Evolutionary conservation across 2,113 vertebrate genomes (phyloP), one percentile per base, ranked within the genome.

Genomic region (Columba janthina): DNA sequence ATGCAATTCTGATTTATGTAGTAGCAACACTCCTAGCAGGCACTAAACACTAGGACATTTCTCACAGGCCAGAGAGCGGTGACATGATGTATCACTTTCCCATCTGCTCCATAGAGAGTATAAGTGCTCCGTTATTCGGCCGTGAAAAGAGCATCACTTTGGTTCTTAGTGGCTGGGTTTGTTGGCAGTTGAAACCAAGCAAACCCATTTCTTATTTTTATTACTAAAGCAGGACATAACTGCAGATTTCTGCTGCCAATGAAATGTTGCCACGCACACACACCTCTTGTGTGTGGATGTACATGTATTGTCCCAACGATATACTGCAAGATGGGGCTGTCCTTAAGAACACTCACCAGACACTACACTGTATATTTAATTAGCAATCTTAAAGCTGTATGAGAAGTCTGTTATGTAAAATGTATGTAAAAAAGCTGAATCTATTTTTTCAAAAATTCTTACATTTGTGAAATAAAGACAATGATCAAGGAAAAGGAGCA

Each of bases 271-370:
- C 44, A 24, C 28, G 20, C 6, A 31, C 7, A 31, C 13, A 9
- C 28, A 12, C 24, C 1, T 40, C 53, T 60, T 40, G 0, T 53
- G 58, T 40, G 25, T 24, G 51, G 25, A 54, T 18, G 19, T 14
- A 28, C 12, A 32, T 1, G 2, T 9, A 46, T 7, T 14, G 1
- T 38, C 24, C 28, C 3, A 1, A 60, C 0, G 0, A 53, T 28
- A 31, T 3, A 17, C 19, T 87, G 65, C 26, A 36, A 42, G 29
- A 18, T 22, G 22, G 18, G 15, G 15, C 46, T 87, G 14, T 54
- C 38, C 38, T 34, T 28, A 21, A 60, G 8, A 71, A 31, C 26
- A 24, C 61, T 58, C 70, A 31, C 16, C 51, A 56, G 34, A 28
- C 32, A 11, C 38, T 48, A 24, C 3, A 8, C 10, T 32, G 4